A percentile compares a stretch with the other conserved stretches of the same genome.
Evolutionary conservation across 2,797 vertebrate genomes (phyloP).

Genomic region (Hoplostethus atlanticus): DNA sequence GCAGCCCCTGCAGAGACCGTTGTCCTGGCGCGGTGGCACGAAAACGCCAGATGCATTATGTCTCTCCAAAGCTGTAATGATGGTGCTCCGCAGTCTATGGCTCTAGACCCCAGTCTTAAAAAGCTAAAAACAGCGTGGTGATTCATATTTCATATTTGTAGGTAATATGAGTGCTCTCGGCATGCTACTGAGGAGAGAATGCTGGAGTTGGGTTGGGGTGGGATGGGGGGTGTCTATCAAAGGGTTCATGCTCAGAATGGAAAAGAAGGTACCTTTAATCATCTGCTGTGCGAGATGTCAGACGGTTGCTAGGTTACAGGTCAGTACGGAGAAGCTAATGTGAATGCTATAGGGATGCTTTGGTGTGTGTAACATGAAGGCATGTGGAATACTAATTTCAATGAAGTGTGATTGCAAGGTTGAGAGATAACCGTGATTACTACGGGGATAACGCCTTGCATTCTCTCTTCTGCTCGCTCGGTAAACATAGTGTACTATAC

Average conservation of each 20-base stretch:
- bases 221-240: conserved; percentile 60
- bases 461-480: conserved; percentile 9
- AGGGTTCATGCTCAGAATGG: conserved; percentile 75
- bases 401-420: conserved; percentile 21
- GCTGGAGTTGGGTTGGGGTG: conserved; percentile 37
- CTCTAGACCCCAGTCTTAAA: conserved; percentile 25
- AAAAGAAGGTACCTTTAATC: conserved; percentile 77
- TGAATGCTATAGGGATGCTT: conserved; percentile 52
- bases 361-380: conserved; percentile 51
- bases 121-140: conserved; percentile 35
- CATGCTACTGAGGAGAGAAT: conserved; percentile 45
- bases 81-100: conserved; percentile 10
- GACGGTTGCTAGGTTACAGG: conserved; percentile 87
- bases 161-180: conserved; percentile 51
- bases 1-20: conserved; percentile 5
- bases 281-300: conserved; percentile 72
- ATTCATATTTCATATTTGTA: conserved; percentile 65
- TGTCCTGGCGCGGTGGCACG: conserved; percentile 20
- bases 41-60: conserved; percentile 27
- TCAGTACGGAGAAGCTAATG: conserved; percentile 74
- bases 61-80: conserved; percentile 44
- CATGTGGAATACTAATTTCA: conserved; percentile 55
- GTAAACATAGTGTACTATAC: neutral
- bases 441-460: neutral
- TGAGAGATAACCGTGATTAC: conserved; percentile 13